phyloP scores from a whole-genome alignment of 2,113 vertebrate species.

The Xiphorhynchus elegans region DNA sequence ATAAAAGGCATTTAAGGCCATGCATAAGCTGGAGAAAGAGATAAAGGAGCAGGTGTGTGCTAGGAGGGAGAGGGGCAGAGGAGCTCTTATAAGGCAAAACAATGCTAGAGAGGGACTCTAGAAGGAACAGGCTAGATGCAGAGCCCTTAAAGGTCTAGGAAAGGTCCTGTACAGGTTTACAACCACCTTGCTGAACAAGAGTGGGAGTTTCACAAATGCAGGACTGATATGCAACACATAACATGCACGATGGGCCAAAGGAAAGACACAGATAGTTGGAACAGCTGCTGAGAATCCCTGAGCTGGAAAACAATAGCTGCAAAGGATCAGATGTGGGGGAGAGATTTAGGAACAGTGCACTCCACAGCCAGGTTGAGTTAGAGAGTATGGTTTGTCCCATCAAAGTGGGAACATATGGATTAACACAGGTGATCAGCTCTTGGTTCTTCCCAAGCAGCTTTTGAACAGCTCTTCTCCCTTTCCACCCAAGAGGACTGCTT shows the following conservation, averaged over 20 bases:
- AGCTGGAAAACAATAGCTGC: not conserved
- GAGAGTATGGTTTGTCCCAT: not conserved
- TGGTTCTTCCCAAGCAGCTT: not conserved
- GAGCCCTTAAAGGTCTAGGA: not conserved
- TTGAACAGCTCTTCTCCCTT: not conserved
- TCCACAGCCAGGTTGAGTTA: not conserved
- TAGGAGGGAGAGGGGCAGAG: not conserved
- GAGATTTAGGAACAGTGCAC: not conserved
- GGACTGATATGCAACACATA: not conserved
- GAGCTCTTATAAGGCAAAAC: not conserved
- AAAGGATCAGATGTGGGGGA: not conserved
- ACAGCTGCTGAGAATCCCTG: not conserved
- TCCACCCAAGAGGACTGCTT: not conserved
- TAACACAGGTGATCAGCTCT: not conserved
- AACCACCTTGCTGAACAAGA: not conserved
- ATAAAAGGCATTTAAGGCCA: not conserved
- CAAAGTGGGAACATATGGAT: accelerated
- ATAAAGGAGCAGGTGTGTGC: constrained; percentile 31
- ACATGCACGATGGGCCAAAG: accelerated
- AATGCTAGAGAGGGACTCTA: not conserved
- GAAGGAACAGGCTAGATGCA: not conserved
- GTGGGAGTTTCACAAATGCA: not conserved
- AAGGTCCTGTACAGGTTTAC: not conserved
- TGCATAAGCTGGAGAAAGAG: constrained; percentile 9
- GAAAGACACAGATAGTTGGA: not conserved